These are phyloP conservation scores for Drosophila burlai DNA, from an alignment of 1,140 invertebrate species.

Conservation along the genomic window DNA sequence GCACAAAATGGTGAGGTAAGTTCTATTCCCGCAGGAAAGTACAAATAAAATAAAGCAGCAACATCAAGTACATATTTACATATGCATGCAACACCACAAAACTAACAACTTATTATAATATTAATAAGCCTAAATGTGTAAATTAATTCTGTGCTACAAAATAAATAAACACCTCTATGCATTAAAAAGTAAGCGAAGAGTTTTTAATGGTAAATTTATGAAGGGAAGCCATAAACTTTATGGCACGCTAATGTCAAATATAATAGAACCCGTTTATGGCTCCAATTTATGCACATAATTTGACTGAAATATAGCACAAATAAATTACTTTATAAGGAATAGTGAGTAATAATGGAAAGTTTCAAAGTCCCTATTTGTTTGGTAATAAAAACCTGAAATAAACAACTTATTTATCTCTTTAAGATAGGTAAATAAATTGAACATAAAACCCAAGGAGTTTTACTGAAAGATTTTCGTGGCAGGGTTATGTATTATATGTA, in stretches of 20 bases:
- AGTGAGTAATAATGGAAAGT: constrained; percentile 12
- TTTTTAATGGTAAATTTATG: constrained; percentile 11
- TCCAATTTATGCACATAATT: constrained; percentile 24
- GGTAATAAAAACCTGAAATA: constrained; percentile 14
- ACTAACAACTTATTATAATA: constrained; percentile 1
- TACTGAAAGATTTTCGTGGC: background rate
- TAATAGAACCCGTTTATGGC: constrained; percentile 11
- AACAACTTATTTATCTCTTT: constrained; percentile 9
- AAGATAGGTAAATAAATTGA: background rate
- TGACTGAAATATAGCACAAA: background rate
- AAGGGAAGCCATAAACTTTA: constrained; percentile 3
- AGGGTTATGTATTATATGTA: background rate
- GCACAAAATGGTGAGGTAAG: constrained; percentile 14
- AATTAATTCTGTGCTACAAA: background rate
- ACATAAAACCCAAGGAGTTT: background rate
- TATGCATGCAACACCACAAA: background rate
- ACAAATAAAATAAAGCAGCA: background rate
- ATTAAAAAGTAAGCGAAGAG: background rate
- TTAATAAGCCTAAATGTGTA: background rate
- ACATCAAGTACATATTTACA: background rate
- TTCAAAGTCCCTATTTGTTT: background rate
- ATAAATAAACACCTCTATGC: constrained; percentile 8
- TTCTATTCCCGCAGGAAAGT: background rate
- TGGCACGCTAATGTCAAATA: constrained; percentile 25
- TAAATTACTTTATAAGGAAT: constrained; percentile 10